These are phyloP conservation scores for Cynocephalus volans DNA, from an alignment of 2,113 vertebrate genomes.

Conservation along the genomic window DNA sequence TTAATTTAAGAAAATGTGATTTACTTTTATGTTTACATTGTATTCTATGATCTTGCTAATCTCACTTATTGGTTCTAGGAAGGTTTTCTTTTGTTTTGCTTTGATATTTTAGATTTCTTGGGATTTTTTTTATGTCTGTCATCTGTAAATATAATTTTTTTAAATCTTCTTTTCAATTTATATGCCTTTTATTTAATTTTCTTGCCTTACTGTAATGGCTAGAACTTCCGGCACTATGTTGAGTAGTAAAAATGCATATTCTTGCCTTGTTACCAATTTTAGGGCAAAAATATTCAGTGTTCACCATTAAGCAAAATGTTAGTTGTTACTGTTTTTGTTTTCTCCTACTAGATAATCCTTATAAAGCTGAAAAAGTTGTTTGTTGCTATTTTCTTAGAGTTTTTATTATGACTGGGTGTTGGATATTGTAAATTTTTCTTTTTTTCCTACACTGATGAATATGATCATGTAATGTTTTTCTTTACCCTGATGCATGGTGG, in stretches of 20 bases:
- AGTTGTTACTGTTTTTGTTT: not conserved
- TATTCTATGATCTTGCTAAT: not conserved
- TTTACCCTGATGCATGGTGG: not conserved
- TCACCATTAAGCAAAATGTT: not conserved
- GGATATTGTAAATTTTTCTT: not conserved
- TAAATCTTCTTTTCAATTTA: not conserved
- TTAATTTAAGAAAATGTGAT: not conserved
- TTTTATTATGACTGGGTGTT: not conserved
- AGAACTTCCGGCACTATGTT: not conserved
- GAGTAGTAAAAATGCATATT: not conserved
- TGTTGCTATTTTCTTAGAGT: not conserved
- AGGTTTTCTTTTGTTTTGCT: not conserved
- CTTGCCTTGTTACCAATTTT: not conserved
- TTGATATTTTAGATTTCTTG: not conserved
- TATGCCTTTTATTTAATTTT: slow-evolving; percentile 18
- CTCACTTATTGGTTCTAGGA: not conserved
- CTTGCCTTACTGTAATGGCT: not conserved
- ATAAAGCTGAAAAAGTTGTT: not conserved
- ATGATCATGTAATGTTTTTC: not conserved
- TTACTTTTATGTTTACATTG: not conserved
- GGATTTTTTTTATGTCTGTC: not conserved
- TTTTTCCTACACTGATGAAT: not conserved
- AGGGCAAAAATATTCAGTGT: not conserved
- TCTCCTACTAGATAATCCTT: not conserved
- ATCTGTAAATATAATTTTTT: not conserved